Evolutionary conservation across 2,888 invertebrate species (phyloP).

Genomic region (Polydrusus tereticollis): DNA sequence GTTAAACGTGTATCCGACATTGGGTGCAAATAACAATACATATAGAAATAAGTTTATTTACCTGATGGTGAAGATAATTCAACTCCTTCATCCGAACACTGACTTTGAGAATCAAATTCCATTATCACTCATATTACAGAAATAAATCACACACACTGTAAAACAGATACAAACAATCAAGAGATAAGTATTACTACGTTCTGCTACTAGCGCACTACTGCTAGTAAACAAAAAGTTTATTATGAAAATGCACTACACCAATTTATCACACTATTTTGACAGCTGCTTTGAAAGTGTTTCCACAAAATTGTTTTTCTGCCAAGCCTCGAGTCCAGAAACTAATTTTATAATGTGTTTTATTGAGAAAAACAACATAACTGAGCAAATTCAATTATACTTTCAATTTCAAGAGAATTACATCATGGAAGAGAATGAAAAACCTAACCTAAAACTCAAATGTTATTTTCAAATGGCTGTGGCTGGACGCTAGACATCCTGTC

Average conservation of each 20-base stretch:
- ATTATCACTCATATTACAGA: slow-evolving; percentile 53
- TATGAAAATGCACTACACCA: slow-evolving; percentile 12
- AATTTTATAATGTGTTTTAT: not conserved
- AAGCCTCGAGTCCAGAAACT: slow-evolving; percentile 1
- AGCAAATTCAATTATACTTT: slow-evolving; percentile 24
- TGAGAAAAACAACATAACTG: slow-evolving; percentile 30
- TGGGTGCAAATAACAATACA: no score
- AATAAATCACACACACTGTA: slow-evolving; percentile 8
- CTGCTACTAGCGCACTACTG: slow-evolving; percentile 1
- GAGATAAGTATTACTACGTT: slow-evolving; percentile 16
- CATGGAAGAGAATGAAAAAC: slow-evolving; percentile 1
- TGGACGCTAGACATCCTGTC: no score
- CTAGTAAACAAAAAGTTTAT: slow-evolving; percentile 20
- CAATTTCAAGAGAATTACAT: slow-evolving; percentile 27
- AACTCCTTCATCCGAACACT: slow-evolving; percentile 62
- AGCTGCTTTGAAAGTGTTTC: slow-evolving; percentile 20
- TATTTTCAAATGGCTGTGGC: no score
- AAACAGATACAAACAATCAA: not conserved
- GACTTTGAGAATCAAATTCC: slow-evolving; percentile 62
- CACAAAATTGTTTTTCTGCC: slow-evolving; percentile 23
- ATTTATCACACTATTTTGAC: slow-evolving; percentile 39
- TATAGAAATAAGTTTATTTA: slow-evolving; percentile 50
- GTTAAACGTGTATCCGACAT: no score
- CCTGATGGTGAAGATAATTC: slow-evolving; percentile 60
- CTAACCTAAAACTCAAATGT: slow-evolving; percentile 1